Conservation (phyloP, 2,888 invertebrate genomes). For the Syritta pipiens region DNA sequence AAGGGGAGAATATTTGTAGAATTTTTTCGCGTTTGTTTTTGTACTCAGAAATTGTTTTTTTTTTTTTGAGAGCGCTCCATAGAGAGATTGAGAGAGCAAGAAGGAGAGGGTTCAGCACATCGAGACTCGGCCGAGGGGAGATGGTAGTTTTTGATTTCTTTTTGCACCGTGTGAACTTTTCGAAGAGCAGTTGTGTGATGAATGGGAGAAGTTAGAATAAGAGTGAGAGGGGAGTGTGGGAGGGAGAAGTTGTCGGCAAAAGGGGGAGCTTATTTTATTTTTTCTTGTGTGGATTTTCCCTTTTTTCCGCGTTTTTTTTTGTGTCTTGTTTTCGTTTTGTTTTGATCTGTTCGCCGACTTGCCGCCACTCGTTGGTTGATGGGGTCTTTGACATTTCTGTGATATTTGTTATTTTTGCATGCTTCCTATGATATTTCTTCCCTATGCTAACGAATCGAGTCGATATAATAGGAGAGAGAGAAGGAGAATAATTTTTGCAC, state of each 20-base stretch:
- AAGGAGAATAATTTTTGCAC: conserved; percentile 14
- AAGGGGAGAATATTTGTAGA: conserved; percentile 26
- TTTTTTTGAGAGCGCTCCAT: background rate
- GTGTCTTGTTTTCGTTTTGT: conserved; percentile 49
- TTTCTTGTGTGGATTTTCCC: conserved; percentile 30
- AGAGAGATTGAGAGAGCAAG: background rate
- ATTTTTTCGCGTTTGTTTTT: conserved; percentile 54
- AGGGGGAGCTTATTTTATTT: conserved; percentile 24
- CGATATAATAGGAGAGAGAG: background rate
- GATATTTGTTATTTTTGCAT: conserved; percentile 60
- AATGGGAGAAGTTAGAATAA: too few relatives aligned
- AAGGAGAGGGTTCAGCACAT: conserved; percentile 12
- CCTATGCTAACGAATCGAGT: background rate
- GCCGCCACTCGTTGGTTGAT: conserved; percentile 20
- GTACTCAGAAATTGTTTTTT: background rate
- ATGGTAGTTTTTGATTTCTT: conserved; percentile 27
- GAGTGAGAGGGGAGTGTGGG: too few relatives aligned
- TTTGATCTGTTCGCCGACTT: conserved; percentile 48
- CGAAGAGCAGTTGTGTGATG: conserved; percentile 25
- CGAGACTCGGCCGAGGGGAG: conserved; percentile 62
- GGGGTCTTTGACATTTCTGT: conserved; percentile 63
- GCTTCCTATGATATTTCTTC: conserved; percentile 26
- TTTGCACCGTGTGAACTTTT: conserved; percentile 64
- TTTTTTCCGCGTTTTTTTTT: conserved; percentile 46
- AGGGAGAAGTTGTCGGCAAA: background rate